Evolutionary conservation across 30 jellyfish, hydroid and myxozoan genomes (phyloP).

Genomic region (Turritopsis rubra): DNA sequence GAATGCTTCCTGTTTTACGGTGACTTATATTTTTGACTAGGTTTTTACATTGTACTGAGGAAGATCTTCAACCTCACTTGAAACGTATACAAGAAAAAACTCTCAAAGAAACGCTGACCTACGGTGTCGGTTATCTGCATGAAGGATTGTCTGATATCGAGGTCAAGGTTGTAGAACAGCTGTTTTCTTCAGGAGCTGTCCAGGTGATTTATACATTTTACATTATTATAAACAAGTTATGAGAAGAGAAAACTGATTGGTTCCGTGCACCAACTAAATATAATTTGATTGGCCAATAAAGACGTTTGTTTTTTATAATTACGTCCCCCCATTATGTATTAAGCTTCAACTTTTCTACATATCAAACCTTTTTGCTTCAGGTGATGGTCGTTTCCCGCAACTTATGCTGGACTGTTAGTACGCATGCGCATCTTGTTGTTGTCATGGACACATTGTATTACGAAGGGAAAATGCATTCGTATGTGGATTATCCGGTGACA

Average conservation of each 20-base stretch:
- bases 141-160: slow-evolving; percentile 85
- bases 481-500: slow-evolving; percentile 93
- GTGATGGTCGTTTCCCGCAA: slow-evolving; percentile 80
- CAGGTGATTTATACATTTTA: too few relatives aligned
- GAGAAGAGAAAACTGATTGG: too few relatives aligned
- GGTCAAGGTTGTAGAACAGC: slow-evolving; percentile 79
- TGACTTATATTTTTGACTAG: slow-evolving; percentile 25
- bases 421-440: slow-evolving; percentile 74
- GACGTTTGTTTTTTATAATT: too few relatives aligned
- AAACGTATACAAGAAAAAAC: slow-evolving; percentile 85
- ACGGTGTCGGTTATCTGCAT: slow-evolving; percentile 97
- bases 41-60: slow-evolving; percentile 82
- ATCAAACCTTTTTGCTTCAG: slow-evolving; percentile 21
- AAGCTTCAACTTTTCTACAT: too few relatives aligned
- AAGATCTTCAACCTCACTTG: slow-evolving; percentile 83
- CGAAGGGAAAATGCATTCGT: slow-evolving; percentile 91
- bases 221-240: too few relatives aligned
- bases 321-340: too few relatives aligned
- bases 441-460: slow-evolving; percentile 87
- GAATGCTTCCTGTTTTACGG: background rate
- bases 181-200: slow-evolving; percentile 84
- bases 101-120: slow-evolving; percentile 71
- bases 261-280: too few relatives aligned
- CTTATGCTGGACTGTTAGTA: slow-evolving; percentile 86
- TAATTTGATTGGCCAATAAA: too few relatives aligned